Conservation (phyloP, 1,140 invertebrate genomes). For the Drosophila lacertosa region DNA sequence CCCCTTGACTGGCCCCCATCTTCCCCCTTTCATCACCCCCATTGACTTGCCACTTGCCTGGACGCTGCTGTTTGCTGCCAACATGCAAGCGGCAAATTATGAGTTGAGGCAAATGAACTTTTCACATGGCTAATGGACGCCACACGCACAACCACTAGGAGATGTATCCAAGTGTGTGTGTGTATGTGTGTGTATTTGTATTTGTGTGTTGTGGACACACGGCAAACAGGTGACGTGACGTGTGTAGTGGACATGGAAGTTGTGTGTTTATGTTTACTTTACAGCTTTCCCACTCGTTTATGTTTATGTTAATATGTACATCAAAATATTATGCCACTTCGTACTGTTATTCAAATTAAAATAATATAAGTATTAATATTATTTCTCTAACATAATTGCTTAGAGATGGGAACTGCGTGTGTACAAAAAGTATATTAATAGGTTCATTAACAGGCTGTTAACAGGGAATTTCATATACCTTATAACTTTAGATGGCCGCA, state of each 20-base stretch:
- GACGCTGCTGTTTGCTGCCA: conserved; percentile 50
- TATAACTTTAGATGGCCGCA: too few species aligned
- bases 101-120: conserved; percentile 77
- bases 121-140: conserved; percentile 74
- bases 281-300: conserved; percentile 40
- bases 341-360: background rate
- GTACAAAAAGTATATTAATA: too few species aligned
- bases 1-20: background rate
- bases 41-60: background rate
- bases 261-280: conserved; percentile 44
- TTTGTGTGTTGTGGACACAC: conserved; percentile 24
- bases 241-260: background rate
- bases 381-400: conserved; percentile 47
- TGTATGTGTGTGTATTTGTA: conserved; percentile 24
- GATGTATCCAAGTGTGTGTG: conserved; percentile 6
- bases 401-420: background rate
- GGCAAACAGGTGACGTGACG: conserved; percentile 75
- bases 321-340: conserved; percentile 50
- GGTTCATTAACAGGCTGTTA: too few species aligned
- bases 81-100: conserved; percentile 81
- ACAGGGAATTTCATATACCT: too few species aligned
- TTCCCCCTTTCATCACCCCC: background rate
- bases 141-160: conserved; percentile 31
- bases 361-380: background rate
- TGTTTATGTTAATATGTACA: conserved; percentile 39